phyloP scores from a whole-genome alignment of 1,140 invertebrate species.

The Eupristina koningsbergeri region DNA sequence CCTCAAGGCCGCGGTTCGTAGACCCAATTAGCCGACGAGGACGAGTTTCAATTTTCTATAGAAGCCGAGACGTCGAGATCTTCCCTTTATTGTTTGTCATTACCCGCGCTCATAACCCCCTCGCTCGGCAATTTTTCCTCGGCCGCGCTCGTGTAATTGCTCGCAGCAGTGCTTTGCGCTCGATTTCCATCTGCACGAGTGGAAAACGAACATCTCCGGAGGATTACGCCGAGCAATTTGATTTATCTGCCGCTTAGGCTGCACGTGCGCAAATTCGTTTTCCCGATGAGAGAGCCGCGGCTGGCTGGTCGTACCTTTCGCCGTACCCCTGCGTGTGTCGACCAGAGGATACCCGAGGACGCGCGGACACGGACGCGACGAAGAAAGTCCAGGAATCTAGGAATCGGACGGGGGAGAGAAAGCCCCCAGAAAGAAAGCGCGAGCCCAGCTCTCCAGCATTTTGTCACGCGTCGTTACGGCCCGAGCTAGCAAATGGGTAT shows the following conservation, averaged over 20 bases:
- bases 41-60: constrained; percentile 35
- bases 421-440: neutral
- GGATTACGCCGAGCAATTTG: too few relatives aligned
- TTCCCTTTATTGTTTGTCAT: constrained; percentile 26
- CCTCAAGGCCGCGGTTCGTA: constrained; percentile 32
- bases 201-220: neutral
- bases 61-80: constrained; percentile 38
- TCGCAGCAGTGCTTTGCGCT: neutral
- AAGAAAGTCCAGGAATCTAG: neutral
- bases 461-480: too few relatives aligned
- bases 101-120: neutral
- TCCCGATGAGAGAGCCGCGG: neutral
- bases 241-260: too few relatives aligned
- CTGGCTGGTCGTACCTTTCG: too few relatives aligned
- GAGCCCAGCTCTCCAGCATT: neutral
- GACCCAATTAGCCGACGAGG: constrained; percentile 31
- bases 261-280: neutral
- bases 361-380: too few relatives aligned
- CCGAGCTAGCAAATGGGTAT: too few relatives aligned
- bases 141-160: neutral
- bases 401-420: neutral
- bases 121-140: neutral
- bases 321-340: too few relatives aligned
- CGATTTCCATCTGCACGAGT: neutral
- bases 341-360: neutral